Conservation (phyloP, 2,888 invertebrate genomes). For the Neoaliturus tenellus region DNA sequence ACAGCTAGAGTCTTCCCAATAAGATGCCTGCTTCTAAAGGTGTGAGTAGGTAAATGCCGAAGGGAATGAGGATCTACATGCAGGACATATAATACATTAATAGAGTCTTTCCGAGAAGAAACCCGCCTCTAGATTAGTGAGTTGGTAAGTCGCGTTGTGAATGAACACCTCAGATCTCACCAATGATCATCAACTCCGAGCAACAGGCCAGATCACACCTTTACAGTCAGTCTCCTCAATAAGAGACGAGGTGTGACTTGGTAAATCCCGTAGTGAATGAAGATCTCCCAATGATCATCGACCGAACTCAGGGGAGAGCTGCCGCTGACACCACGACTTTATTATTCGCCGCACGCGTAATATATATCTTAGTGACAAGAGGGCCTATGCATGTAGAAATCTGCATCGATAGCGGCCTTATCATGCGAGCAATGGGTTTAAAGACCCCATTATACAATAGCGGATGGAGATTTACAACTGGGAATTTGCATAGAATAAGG, state of each 20-base stretch:
- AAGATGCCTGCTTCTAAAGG: too few relatives aligned
- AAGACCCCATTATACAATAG: conserved; percentile 54
- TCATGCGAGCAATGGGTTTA: conserved; percentile 48
- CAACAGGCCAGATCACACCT: too few relatives aligned
- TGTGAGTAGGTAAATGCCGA: too few relatives aligned
- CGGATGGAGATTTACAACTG: conserved; percentile 38
- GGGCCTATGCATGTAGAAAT: conserved; percentile 47
- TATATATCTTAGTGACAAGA: conserved; percentile 51
- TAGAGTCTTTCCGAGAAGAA: too few relatives aligned
- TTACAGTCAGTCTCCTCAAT: too few relatives aligned
- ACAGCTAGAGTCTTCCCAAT: too few relatives aligned
- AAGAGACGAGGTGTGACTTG: not conserved
- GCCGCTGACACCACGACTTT: conserved; percentile 39
- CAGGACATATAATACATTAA: too few relatives aligned
- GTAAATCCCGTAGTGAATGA: not conserved
- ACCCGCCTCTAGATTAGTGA: too few relatives aligned
- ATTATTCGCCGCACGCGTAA: conserved; percentile 49
- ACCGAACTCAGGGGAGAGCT: not conserved
- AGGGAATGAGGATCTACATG: too few relatives aligned
- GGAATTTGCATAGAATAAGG: conserved; percentile 50
- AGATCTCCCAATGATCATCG: conserved; percentile 15
- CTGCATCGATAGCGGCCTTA: conserved; percentile 51
- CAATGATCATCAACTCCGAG: too few relatives aligned
- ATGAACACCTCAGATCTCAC: too few relatives aligned
- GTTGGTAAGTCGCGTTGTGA: too few relatives aligned